Evolutionary conservation across 2,888 invertebrate species (phyloP), one percentile per base, ranked within the genome.

Genomic region (Eupithecia tripunctaria): DNA sequence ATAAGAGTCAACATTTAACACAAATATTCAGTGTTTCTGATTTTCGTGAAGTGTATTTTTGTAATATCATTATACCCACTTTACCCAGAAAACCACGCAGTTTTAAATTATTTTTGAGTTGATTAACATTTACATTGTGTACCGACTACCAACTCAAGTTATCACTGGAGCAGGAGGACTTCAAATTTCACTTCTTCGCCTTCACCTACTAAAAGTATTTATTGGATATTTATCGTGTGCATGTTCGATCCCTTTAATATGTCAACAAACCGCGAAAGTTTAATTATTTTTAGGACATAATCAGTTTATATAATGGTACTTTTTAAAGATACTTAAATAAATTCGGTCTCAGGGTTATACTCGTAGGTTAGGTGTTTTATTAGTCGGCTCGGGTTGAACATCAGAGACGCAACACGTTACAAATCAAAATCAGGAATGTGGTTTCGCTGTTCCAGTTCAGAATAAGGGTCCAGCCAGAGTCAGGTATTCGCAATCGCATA

Each of bases 401-500:
- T 70, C 62, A 64, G 66, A 78, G 76, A 73, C 73, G 71, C 65
- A 71, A 62, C 51, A 66, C 41, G 67, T 56, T 67, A 74, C 73
- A 75, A 75, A 73, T 73, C 73, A 75, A 78, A 71, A 72, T 73
- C 72, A 74, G 73, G 77, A 78, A 81, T 77, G 74, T 75, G 74
- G 73, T 74, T 74, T 71, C 67, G 67, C 69, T 56, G 77, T 68
- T 76, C 73, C 76, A 75, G 69, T 76, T 68, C n/a, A 63, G 36
- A 63, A 63, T 38, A 66, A 60, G 68, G 56, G 66, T 70, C 72
- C 68, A 29, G 62, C 72, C 74, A 74, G 76, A 71, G 70, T 63
- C 70, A 78, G 78, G 75, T 71, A 74, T 73, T 69, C 71, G 68
- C 68, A 63, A 76, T 77, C 74, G 70, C 76, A 76, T 78, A 67